These are phyloP conservation scores for Sesamia inferens DNA, from an alignment of 2,888 invertebrate genomes.

Conservation along the genomic window DNA sequence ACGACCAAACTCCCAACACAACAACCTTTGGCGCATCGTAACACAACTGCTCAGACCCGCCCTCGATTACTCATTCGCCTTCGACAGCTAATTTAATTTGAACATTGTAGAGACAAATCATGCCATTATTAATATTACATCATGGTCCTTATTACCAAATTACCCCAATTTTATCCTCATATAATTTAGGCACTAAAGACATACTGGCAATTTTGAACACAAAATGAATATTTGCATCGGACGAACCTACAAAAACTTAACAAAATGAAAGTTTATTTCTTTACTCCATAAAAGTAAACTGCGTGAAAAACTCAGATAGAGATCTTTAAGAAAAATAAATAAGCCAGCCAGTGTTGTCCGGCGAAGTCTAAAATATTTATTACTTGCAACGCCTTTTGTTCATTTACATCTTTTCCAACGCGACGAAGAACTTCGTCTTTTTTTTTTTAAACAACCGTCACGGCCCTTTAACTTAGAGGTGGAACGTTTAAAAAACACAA, in stretches of 20 bases:
- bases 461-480: slow-evolving; percentile 49
- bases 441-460: slow-evolving; percentile 59
- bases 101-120: neutral
- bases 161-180: neutral
- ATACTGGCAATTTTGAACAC: neutral
- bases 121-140: neutral
- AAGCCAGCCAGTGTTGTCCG: slow-evolving; percentile 38
- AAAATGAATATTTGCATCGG: slow-evolving; percentile 14
- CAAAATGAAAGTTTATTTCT: slow-evolving; percentile 7
- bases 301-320: slow-evolving; percentile 45
- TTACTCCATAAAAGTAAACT: slow-evolving; percentile 17
- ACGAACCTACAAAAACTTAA: neutral
- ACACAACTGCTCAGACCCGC: too few species aligned
- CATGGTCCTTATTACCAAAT: neutral
- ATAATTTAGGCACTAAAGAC: neutral
- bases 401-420: slow-evolving; percentile 49
- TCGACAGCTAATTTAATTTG: too few species aligned
- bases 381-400: slow-evolving; percentile 33
- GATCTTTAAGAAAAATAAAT: slow-evolving; percentile 51
- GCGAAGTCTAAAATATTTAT: slow-evolving; percentile 57
- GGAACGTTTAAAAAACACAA: slow-evolving; percentile 70
- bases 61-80: too few species aligned
- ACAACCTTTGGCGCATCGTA: too few species aligned
- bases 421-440: slow-evolving; percentile 20
- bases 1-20: too few species aligned